Conservation (phyloP, 2,797 vertebrate genomes). For the Pteronotus mesoamericanus region DNA sequence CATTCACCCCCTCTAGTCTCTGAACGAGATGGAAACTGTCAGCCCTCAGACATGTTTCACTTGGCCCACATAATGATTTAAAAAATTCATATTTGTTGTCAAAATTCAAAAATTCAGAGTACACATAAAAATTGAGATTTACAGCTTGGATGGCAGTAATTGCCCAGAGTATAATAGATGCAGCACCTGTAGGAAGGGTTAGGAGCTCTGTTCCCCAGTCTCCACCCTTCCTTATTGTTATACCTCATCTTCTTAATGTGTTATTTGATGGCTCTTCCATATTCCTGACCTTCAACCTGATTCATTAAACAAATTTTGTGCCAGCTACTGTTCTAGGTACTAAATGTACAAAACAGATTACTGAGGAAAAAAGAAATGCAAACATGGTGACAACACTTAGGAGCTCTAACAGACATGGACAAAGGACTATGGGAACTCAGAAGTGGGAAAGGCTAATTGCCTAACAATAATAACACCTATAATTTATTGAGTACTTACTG, state of each 20-base stretch:
- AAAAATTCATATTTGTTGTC: background rate
- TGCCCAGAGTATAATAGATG: background rate
- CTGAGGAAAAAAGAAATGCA: background rate
- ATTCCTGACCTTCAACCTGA: background rate
- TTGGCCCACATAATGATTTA: background rate
- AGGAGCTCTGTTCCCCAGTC: background rate
- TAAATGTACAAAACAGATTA: background rate
- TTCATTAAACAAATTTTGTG: background rate
- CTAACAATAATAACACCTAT: background rate
- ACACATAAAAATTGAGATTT: constrained; percentile 10
- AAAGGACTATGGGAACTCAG: background rate
- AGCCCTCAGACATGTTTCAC: background rate
- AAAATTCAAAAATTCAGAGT: constrained; percentile 45
- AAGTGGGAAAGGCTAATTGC: background rate
- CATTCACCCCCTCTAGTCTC: background rate
- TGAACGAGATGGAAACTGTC: background rate
- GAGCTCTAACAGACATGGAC: background rate
- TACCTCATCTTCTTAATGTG: background rate
- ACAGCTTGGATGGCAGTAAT: background rate
- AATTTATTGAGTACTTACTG: background rate
- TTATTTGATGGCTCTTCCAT: background rate
- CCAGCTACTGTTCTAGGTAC: background rate
- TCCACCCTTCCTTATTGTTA: background rate
- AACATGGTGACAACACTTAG: background rate
- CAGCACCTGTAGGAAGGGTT: background rate